phyloP scores from a whole-genome alignment of 2,113 vertebrate genomes.

The Lagopus muta region DNA sequence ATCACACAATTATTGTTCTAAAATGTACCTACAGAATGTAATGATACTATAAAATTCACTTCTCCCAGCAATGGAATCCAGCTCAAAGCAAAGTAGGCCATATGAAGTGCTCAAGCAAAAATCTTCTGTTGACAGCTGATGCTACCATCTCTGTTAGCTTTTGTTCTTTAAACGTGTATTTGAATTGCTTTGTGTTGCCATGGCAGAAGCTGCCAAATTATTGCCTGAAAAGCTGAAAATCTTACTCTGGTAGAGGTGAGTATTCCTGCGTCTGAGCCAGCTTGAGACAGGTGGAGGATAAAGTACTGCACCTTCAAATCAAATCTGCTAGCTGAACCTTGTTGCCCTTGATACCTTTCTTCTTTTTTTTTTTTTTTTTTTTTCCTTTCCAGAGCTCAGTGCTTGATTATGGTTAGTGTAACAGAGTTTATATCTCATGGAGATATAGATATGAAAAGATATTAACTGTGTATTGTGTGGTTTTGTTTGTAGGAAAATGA shows the following conservation, averaged over 20 bases:
- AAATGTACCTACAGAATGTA: not conserved
- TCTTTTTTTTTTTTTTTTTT: accelerated
- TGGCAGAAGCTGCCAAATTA: not conserved
- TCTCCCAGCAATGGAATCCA: not conserved
- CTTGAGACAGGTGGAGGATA: not conserved
- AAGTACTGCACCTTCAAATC: not conserved
- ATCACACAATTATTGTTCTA: not conserved
- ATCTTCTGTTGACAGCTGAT: not conserved
- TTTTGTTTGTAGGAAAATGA: not conserved
- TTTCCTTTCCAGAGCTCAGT: not conserved
- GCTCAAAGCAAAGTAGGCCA: not conserved
- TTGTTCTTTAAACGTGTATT: not conserved
- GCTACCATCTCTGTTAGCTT: not conserved
- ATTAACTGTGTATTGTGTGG: not conserved
- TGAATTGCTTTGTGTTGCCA: not conserved
- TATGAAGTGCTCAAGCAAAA: not conserved
- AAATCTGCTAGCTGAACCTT: not conserved
- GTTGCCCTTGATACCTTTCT: not conserved
- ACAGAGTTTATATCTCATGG: not conserved
- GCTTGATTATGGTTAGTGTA: not conserved
- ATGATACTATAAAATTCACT: not conserved
- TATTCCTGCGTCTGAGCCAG: not conserved
- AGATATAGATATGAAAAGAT: not conserved
- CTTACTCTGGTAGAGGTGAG: not conserved
- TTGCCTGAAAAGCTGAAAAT: not conserved